Conservation (phyloP, 1,140 invertebrate species). For the Pseudoatta argentina region DNA sequence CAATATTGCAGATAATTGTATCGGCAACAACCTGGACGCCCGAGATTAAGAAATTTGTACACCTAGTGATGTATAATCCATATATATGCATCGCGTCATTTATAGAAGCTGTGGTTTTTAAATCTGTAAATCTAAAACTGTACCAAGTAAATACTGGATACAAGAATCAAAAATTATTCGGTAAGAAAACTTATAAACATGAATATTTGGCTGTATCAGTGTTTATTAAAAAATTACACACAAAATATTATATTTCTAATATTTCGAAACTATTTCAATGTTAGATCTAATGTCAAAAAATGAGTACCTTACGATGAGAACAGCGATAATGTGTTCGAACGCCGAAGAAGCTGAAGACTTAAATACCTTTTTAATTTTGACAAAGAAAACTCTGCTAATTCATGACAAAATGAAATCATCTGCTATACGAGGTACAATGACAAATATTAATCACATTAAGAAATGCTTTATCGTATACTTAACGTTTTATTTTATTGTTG, state of each 20-base stretch:
- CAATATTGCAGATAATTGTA: constrained; percentile 80
- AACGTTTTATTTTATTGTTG: not conserved
- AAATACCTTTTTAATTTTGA: constrained; percentile 71
- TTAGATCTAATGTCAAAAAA: constrained; percentile 73
- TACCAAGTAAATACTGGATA: constrained; percentile 23
- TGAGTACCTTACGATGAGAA: constrained; percentile 68
- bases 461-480: not conserved
- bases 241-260: constrained; percentile 1
- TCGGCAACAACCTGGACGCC: constrained; percentile 78
- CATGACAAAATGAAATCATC: constrained; percentile 76
- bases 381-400: constrained; percentile 72
- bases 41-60: constrained; percentile 74
- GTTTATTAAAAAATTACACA: not conserved
- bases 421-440: constrained; percentile 70
- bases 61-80: constrained; percentile 74
- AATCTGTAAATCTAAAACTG: too few relatives aligned
- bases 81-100: constrained; percentile 84
- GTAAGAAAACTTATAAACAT: constrained; percentile 58
- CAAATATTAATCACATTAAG: constrained; percentile 17
- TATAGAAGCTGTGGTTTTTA: constrained; percentile 78
- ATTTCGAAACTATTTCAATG: not conserved
- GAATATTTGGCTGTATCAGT: not conserved
- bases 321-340: constrained; percentile 79
- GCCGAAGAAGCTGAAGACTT: constrained; percentile 78
- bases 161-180: constrained; percentile 76